These are phyloP conservation scores for Umimayanthus kanabou DNA, from an alignment of 92 coral and sea anemone species.

Conservation along the genomic window DNA sequence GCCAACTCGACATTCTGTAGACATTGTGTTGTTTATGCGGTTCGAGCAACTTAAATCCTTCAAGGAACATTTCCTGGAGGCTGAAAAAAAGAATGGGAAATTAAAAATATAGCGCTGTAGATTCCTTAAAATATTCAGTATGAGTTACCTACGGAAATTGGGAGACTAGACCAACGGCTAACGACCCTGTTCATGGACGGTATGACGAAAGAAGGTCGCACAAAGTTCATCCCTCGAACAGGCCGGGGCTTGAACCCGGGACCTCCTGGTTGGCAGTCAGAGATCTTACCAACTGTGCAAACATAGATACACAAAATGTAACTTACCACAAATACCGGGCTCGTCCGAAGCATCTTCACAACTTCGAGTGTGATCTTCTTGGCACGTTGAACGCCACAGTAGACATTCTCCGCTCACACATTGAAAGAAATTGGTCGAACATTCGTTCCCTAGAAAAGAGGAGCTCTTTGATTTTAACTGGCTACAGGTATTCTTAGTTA, in stretches of 20 bases:
- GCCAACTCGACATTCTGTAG: constrained; percentile 19
- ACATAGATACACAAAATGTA: too few relatives aligned
- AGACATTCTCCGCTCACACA: constrained; percentile 84
- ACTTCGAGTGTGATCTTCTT: constrained; percentile 37
- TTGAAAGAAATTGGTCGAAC: constrained; percentile 27
- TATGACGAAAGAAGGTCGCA: too few relatives aligned
- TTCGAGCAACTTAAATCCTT: constrained; percentile 33
- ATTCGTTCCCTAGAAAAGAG: neutral
- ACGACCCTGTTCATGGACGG: too few relatives aligned
- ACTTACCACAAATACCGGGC: constrained; percentile 72
- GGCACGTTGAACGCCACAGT: constrained; percentile 63
- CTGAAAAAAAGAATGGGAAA: neutral
- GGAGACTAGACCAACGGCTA: neutral
- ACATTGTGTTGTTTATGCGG: neutral
- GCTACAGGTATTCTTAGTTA: neutral
- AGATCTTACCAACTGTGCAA: too few relatives aligned
- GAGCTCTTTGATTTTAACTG: neutral
- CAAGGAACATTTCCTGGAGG: constrained; percentile 27
- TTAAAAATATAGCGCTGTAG: too few relatives aligned
- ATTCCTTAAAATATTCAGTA: too few relatives aligned
- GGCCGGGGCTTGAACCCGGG: too few relatives aligned
- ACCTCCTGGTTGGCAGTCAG: too few relatives aligned
- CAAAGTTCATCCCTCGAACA: too few relatives aligned
- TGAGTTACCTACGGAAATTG: too few relatives aligned
- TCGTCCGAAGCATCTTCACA: constrained; percentile 90